Evolutionary conservation across 1,140 invertebrate genomes (phyloP).

Genomic region (Sinonovacula constricta): DNA sequence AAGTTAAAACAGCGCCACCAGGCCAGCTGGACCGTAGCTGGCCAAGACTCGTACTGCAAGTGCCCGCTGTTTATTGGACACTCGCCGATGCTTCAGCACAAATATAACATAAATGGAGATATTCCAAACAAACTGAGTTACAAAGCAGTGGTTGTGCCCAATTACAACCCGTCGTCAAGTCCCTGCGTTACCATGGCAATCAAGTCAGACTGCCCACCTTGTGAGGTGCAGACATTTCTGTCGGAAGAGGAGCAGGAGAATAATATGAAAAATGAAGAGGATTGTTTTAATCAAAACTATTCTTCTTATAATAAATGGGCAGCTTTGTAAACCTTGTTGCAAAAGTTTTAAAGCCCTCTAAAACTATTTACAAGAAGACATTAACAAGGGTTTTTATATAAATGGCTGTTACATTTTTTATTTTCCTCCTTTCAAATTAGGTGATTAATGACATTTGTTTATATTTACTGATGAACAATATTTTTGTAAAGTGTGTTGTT

Average conservation of each 20-base stretch:
- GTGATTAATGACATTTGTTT: too few species aligned
- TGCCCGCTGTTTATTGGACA: conserved; percentile 42
- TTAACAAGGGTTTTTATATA: too few species aligned
- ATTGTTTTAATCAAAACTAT: conserved; percentile 21
- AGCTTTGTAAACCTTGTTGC: neutral
- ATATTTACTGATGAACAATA: too few species aligned
- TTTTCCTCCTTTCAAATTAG: too few species aligned
- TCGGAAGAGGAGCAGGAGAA: conserved; percentile 23
- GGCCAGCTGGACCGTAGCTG: conserved; percentile 27
- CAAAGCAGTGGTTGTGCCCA: conserved; percentile 7
- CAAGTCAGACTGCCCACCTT: conserved; percentile 24
- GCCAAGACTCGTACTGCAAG: conserved; percentile 41
- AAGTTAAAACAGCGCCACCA: conserved; percentile 42
- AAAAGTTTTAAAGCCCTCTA: too few species aligned
- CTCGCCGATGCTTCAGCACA: conserved; percentile 38
- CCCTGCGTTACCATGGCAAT: conserved; percentile 25
- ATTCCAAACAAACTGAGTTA: conserved; percentile 35
- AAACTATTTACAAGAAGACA: too few species aligned
- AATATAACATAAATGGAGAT: conserved; percentile 36
- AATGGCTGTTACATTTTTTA: too few species aligned
- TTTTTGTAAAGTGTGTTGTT: too few species aligned
- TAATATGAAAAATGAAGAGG: conserved; percentile 18
- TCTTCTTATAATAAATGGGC: conserved; percentile 25
- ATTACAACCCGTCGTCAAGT: neutral
- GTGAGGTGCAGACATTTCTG: conserved; percentile 23